Evolutionary conservation across 2,797 vertebrate genomes (phyloP), one percentile per base, ranked within the genome.

Genomic region (Semaprochilodus insignis): DNA sequence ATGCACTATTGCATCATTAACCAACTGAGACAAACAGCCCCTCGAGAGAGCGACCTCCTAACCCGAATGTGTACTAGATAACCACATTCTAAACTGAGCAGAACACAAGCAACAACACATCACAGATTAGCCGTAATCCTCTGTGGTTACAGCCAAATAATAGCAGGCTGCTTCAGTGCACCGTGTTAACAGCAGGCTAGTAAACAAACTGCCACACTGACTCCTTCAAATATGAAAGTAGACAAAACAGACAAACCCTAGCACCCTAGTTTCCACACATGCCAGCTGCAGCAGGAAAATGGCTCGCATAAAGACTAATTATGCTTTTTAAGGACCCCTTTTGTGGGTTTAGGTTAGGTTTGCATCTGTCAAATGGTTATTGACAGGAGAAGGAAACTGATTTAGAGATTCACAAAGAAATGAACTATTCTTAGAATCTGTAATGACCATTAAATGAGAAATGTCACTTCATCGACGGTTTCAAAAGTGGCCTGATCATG

Each of bases 211-310:
- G 31, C n/a, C 77, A 48, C 77, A 71, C 19, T 71, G 54, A 36
- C 54, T 23, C 25, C 27, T 71, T 71, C 44, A 60, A 80, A 80
- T 80, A 80, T 71, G 54, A 71, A 60, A 60, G 66, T 54, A 40
- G 48, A 54, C 70, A 72, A 72, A 72, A 31, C 70, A 71, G 48
- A 54, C 2, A 11, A 31, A 54, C 25, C 15, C 21, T 52, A 54
- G 25, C 51, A 72, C 67, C n/a, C 17, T 21, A 51, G 21, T 51
- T 48, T 51, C 23, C 14, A 51, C 44, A 51, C 40, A 71, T 5
- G 34, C 1, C 63, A 36, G 14, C 70, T 17, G 48, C 25, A 25
- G 69, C 6, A 51, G 13, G 4, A 51, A 51, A 23, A 48, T 23
- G 13, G 67, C 16, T 48, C 6, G 52, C 13, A 27, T 17, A 2